These are phyloP conservation scores for Megalonaias nervosa DNA, from an alignment of 1,140 invertebrate genomes.

Conservation along the genomic window DNA sequence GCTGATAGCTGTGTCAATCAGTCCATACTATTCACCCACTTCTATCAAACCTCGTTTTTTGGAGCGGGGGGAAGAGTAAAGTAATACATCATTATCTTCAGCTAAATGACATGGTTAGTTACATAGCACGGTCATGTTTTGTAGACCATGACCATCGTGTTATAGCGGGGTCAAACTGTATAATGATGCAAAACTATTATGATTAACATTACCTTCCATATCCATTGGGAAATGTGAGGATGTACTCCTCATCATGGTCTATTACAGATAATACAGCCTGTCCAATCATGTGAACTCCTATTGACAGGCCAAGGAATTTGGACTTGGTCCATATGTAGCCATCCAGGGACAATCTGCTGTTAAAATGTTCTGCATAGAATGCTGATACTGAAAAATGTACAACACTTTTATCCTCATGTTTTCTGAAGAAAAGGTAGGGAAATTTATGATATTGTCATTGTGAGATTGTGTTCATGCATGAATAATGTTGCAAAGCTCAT, in stretches of 20 bases:
- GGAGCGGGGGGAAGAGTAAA: too few relatives aligned
- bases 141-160: neutral
- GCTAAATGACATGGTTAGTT: too few relatives aligned
- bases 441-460: too few relatives aligned
- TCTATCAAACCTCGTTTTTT: too few relatives aligned
- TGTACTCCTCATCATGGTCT: constrained; percentile 74
- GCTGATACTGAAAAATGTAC: constrained; percentile 70
- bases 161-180: neutral
- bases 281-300: constrained; percentile 75
- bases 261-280: constrained; percentile 72
- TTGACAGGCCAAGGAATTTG: constrained; percentile 75
- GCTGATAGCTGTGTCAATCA: too few relatives aligned
- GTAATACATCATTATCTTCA: neutral
- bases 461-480: too few relatives aligned
- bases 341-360: constrained; percentile 71
- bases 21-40: too few relatives aligned
- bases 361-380: constrained; percentile 74
- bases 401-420: too few relatives aligned
- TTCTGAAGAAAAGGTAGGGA: too few relatives aligned
- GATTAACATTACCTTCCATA: constrained; percentile 71
- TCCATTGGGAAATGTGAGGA: constrained; percentile 74
- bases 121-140: neutral
- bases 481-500: too few relatives aligned
- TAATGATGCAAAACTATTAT: neutral
- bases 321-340: constrained; percentile 77